A percentile compares a stretch with the other conserved stretches of the same genome.
Conservation (phyloP, 2,888 invertebrate species). For the Nomada goodeniana region DNA sequence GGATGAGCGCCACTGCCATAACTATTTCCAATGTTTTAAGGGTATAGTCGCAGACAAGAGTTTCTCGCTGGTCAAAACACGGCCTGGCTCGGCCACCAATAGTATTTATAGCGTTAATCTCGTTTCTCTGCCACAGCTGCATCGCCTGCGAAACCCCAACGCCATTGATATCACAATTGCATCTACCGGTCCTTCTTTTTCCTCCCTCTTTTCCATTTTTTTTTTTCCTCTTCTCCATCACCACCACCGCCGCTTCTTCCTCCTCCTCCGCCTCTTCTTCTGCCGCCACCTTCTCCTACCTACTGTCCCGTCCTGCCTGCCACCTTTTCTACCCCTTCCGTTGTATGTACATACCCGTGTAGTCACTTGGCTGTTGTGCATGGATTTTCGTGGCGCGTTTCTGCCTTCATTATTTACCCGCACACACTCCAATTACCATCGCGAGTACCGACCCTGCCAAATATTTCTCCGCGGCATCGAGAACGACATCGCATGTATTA, state of each 20-base stretch:
- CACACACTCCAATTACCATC: slow-evolving; percentile 46
- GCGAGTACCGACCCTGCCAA: slow-evolving; percentile 51
- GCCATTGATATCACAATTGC: slow-evolving; percentile 75
- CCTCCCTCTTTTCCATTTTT: slow-evolving; percentile 5
- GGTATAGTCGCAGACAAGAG: slow-evolving; percentile 79
- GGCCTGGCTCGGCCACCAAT: slow-evolving; percentile 57
- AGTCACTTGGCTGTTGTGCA: slow-evolving; percentile 43
- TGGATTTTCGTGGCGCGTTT: slow-evolving; percentile 51
- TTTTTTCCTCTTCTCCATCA: background rate
- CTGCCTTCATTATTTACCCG: slow-evolving; percentile 54
- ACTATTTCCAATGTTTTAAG: slow-evolving; percentile 83
- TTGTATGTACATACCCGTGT: slow-evolving; percentile 20
- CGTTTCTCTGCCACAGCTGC: slow-evolving; percentile 81
- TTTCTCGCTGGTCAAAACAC: slow-evolving; percentile 42
- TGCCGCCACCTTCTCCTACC: background rate
- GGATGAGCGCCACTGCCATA: slow-evolving; percentile 81
- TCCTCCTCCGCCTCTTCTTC: background rate
- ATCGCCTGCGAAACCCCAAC: slow-evolving; percentile 77
- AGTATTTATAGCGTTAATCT: slow-evolving; percentile 83
- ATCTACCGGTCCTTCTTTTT: slow-evolving; percentile 63
- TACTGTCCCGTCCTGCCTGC: background rate
- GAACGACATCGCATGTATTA: slow-evolving; percentile 56
- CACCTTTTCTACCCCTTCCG: background rate
- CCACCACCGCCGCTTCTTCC: slow-evolving; percentile 19
- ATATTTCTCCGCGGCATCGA: slow-evolving; percentile 53